Evolutionary conservation across 2,888 invertebrate species (phyloP), one percentile per base, ranked within the genome.

Genomic region (Teleiodes luculella): DNA sequence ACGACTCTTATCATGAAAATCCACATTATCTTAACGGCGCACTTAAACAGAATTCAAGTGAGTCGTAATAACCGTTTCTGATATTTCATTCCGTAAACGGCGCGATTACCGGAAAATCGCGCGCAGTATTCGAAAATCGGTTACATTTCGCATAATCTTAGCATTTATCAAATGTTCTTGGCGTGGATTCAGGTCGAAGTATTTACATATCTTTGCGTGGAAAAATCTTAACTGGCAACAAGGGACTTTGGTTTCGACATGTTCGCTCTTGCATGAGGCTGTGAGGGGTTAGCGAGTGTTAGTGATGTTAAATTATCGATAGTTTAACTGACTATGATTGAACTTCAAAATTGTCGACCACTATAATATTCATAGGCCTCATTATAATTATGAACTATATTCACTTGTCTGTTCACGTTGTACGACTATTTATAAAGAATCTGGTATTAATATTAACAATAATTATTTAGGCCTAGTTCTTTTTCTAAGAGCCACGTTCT

Each of bases 251-350:
- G 65, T 57, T 63, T 62, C 49, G 56, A 53, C 59, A 57, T 62
- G 59, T 68, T 65, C 66, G 57, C 54, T 54, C 60, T 64, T 61
- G 59, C 62, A 58, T 36, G 20, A 24, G 24, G 24, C 24, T 24
- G 24, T 6, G 24, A 24, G 6, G 24, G 18, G 56, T 56, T 49
- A 54, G 63, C 62, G 53, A 60, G 62, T n/a, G n/a, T n/a, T n/a
- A n/a, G n/a, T n/a, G n/a, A n/a, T n/a, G n/a, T n/a, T n/a, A n/a
- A n/a, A n/a, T n/a, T n/a, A n/a, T n/a, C n/a, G n/a, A n/a, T n/a
- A n/a, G n/a, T n/a, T n/a, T n/a, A n/a, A n/a, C n/a, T n/a, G n/a
- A n/a, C n/a, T n/a, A n/a, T n/a, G n/a, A n/a, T n/a, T n/a, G n/a
- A n/a, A n/a, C n/a, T n/a, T n/a, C n/a, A n/a, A n/a, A n/a, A n/a